Percentiles rank a stretch among this genome's conserved stretches.
phyloP scores from a whole-genome alignment of 2,113 vertebrate genomes.

The Protobothrops mucrosquamatus region DNA sequence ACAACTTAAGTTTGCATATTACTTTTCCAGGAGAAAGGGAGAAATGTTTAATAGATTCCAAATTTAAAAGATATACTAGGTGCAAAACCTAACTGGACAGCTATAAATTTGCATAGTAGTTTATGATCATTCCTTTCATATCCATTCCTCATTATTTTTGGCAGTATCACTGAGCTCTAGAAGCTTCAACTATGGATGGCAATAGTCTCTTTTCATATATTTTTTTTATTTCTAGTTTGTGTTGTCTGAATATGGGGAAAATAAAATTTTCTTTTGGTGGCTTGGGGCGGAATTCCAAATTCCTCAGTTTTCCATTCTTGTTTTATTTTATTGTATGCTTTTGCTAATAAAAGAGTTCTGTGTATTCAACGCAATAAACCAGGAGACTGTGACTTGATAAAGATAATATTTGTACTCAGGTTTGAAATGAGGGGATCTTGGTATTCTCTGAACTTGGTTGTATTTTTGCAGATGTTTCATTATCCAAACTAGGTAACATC shows the following conservation, averaged over 20 bases:
- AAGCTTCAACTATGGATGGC: not conserved
- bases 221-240: not conserved
- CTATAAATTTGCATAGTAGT: conserved; percentile 7
- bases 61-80: conserved; percentile 15
- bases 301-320: not conserved
- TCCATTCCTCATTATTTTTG: conserved; percentile 11
- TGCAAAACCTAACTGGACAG: conserved; percentile 10
- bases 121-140: conserved; percentile 10
- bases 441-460: not conserved
- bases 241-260: not conserved
- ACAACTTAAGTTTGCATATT: conserved; percentile 25
- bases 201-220: not conserved
- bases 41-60: conserved; percentile 34
- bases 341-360: not conserved
- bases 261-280: not conserved
- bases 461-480: not conserved
- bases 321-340: not conserved
- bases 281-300: not conserved
- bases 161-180: conserved; percentile 10
- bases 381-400: not conserved
- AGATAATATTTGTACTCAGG: not conserved
- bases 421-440: not conserved
- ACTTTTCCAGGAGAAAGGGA: conserved; percentile 38
- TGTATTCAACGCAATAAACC: not conserved
- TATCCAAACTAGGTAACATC: not conserved